Base-by-base conservation (phyloP, 2,797 vertebrate species). In the Eulemur coronatus region DNA sequence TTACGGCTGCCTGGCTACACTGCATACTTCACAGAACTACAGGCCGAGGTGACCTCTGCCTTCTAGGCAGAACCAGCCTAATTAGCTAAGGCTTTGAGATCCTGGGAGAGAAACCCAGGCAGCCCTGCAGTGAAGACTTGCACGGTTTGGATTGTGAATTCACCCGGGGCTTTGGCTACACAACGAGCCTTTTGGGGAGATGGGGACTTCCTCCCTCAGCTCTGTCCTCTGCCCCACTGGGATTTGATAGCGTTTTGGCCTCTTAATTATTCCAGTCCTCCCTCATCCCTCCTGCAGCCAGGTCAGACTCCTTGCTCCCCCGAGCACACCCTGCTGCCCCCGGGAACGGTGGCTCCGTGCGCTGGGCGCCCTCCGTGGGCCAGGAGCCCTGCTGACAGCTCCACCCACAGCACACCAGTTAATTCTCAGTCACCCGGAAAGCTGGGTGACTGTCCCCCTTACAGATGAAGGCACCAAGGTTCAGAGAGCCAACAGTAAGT, bases 41-140 rank as follows among this genome's bases (percentile, higher is more conserved):
- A 72, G 5, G n/a, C 28, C 0, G 6, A 18, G 0, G 0, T 1
- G 0, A 11, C 50, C 61, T 73, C 24, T 7, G 59, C 69, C 50
- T 76, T 55, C 35, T 2, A n/a, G 85, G 46, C 46, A 84, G 61
- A 79, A 22, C 18, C 10, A 4, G 52, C 41, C 55, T 70, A 14
- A n/a, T 52, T 6, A 24, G 38, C 57, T 38, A 24, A 33, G 46
- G 67, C 43, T 46, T 1, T 17, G 69, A 18, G 46, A 41, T 35
- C 61, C 6, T 10, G 1, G 2, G 61, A 85, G 57, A 52, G 76
- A 48, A 48, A 67, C 33, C 24, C 20, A 55, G 15, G 63, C 0
- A 6, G 10, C 59, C 20, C n/a, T 4, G 12, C 7, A 24, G n/a
- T 8, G 7, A 52, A 30, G 33, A 28, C 4, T 0, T 1, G 48